A percentile compares a stretch with the other conserved stretches of the same genome.
Evolutionary conservation across 2,797 vertebrate genomes (phyloP).

Genomic region (Phataginus tricuspis): DNA sequence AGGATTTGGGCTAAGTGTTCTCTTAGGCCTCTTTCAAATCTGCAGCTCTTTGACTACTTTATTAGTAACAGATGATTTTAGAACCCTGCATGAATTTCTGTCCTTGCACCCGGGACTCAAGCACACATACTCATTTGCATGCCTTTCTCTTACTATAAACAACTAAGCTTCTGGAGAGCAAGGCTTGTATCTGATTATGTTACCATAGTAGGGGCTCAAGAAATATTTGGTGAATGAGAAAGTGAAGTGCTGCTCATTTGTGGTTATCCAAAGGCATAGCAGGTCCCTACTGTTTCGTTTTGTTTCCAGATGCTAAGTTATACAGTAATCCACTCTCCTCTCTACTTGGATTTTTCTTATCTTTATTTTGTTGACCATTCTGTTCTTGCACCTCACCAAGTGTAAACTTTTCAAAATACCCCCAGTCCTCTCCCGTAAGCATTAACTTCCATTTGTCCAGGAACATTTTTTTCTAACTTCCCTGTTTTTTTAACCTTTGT

Average conservation of each 20-base stretch:
- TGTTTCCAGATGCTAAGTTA: neutral
- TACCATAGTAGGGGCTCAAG: neutral
- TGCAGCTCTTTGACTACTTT: neutral
- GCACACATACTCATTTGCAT: too few relatives aligned
- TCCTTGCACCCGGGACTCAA: neutral
- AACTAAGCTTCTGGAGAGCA: neutral
- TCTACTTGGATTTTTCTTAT: neutral
- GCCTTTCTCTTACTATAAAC: neutral
- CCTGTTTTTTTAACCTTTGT: slow-evolving; percentile 50
- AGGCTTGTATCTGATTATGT: neutral
- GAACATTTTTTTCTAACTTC: neutral
- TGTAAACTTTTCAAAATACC: neutral
- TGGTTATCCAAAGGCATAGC: neutral
- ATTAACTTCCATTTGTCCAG: slow-evolving; percentile 13
- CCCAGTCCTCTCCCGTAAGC: neutral
- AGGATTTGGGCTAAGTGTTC: neutral
- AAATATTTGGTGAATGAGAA: neutral
- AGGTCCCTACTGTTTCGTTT: neutral
- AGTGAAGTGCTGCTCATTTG: neutral
- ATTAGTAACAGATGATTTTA: neutral
- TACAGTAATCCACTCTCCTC: neutral
- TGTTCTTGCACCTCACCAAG: neutral
- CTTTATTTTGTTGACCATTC: neutral
- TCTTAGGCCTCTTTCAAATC: neutral
- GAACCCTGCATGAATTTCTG: neutral